Base-by-base conservation (phyloP, 2,888 invertebrate genomes). In the Belgica antarctica region DNA sequence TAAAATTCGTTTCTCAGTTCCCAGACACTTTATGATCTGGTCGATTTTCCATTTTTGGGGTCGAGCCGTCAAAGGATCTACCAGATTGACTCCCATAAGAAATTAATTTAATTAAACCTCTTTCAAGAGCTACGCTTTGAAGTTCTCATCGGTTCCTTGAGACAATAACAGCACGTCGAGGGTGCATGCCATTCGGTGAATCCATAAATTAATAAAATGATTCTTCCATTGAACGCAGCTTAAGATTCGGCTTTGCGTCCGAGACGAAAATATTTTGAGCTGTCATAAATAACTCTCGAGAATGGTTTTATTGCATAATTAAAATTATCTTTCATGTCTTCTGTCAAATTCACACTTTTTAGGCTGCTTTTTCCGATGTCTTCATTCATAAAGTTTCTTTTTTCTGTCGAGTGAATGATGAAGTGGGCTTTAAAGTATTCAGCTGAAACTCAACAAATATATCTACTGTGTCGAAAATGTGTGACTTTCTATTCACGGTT, bases 271-370 rank as follows among this genome's bases (percentile, higher is more conserved):
- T n/a, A n/a, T n/a, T n/a, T n/a, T n/a, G n/a, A n/a, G n/a, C n/a
- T 19, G 59, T 19, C 59, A 59, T 59, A 59, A 59, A 59, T 59
- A 59, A 59, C 59, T 59, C 52, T 59, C 25, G n/a, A 24, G 59
- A 59, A 59, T 24, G 12, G 12, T 59, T 59, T 59, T 59, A 59
- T 59, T 59, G 59, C 59, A 59, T 59, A 59, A 59, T 59, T 59
- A 59, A 59, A 59, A 59, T 22, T 15, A 24, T 22, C n/a, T 27
- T 59, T 12, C 1, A 27, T 10, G 27, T 59, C 27, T 59, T 59
- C 19, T 27, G 19, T 22, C 59, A 59, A 59, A 59, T 59, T 59
- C 59, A 59, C 59, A 59, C 59, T 59, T 59, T 59, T 17, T n/a
- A 8, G 12, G 22, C 4, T 59, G n/a, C n/a, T n/a, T n/a, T n/a